These are phyloP conservation scores for Hormaphis cornu DNA, from an alignment of 1,140 invertebrate genomes.

Conservation along the genomic window DNA sequence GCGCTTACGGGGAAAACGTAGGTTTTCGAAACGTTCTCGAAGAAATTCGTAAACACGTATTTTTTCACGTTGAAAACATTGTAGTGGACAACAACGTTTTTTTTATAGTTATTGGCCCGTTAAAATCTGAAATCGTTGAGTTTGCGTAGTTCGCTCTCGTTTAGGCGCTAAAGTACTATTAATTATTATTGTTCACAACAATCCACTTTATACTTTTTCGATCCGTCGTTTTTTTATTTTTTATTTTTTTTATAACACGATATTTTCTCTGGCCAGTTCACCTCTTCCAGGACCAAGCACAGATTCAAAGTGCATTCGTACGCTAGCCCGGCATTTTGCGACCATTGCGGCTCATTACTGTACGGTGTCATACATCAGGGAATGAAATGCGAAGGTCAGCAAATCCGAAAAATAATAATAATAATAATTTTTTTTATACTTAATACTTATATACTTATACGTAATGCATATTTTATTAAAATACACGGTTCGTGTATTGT, in stretches of 20 bases:
- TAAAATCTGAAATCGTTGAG: too few relatives aligned
- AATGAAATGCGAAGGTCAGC: constrained; percentile 45
- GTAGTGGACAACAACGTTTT: too few relatives aligned
- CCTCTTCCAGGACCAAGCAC: constrained; percentile 82
- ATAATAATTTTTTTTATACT: not conserved
- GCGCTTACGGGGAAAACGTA: too few relatives aligned
- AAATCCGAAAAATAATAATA: not conserved
- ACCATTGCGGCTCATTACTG: constrained; percentile 96
- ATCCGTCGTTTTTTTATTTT: not conserved
- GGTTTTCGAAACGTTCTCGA: too few relatives aligned
- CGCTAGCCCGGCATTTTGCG: constrained; percentile 96
- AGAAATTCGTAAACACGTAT: too few relatives aligned
- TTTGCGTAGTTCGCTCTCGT: too few relatives aligned
- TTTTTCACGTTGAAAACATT: too few relatives aligned
- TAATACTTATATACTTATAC: not conserved
- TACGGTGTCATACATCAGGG: constrained; percentile 91
- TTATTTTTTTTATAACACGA: not conserved
- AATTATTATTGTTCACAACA: not conserved
- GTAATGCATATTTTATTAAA: constrained; percentile 1
- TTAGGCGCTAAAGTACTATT: too few relatives aligned
- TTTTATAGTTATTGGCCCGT: too few relatives aligned
- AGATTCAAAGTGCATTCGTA: constrained; percentile 92
- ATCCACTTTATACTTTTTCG: not conserved
- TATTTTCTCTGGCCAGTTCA: constrained; percentile 48
- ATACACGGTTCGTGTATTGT: too few relatives aligned